These are phyloP conservation scores for Lordiphosa clarofinis DNA, from an alignment of 1,140 invertebrate species.

Conservation along the genomic window DNA sequence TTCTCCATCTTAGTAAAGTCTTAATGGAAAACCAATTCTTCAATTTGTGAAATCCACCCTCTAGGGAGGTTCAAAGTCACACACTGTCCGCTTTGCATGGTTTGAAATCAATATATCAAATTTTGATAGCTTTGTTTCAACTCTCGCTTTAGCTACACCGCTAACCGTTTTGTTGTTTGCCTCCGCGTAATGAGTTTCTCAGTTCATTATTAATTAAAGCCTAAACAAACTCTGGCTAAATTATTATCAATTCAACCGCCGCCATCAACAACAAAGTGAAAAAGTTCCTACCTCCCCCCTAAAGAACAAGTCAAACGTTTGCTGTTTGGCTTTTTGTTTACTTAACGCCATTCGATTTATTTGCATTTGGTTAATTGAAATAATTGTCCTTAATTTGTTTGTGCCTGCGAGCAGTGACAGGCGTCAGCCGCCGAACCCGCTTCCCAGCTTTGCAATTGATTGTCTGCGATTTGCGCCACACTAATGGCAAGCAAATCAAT, in stretches of 20 bases:
- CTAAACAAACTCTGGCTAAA: conserved; percentile 69
- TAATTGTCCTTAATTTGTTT: conserved; percentile 78
- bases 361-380: conserved; percentile 78
- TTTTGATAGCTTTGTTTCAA: background rate
- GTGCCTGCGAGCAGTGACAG: conserved; percentile 58
- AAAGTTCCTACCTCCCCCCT: conserved; percentile 15
- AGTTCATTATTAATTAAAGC: conserved; percentile 78
- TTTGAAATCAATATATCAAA: background rate
- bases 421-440: background rate
- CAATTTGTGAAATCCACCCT: too few species aligned
- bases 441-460: conserved; percentile 48
- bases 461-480: conserved; percentile 72
- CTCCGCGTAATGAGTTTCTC: conserved; percentile 71
- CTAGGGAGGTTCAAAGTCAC: background rate
- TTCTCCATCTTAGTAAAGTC: too few species aligned
- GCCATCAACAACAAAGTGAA: conserved; percentile 37
- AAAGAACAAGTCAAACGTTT: conserved; percentile 4
- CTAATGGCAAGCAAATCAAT: conserved; percentile 71
- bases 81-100: background rate
- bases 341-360: conserved; percentile 73
- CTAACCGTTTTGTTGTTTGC: conserved; percentile 47
- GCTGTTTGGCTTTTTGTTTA: conserved; percentile 50
- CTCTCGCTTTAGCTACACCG: conserved; percentile 19
- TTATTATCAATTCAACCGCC: conserved; percentile 71
- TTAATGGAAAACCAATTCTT: too few species aligned